These are phyloP conservation scores for Corythaeola cristata DNA, from an alignment of 2,113 vertebrate genomes.

Conservation along the genomic window DNA sequence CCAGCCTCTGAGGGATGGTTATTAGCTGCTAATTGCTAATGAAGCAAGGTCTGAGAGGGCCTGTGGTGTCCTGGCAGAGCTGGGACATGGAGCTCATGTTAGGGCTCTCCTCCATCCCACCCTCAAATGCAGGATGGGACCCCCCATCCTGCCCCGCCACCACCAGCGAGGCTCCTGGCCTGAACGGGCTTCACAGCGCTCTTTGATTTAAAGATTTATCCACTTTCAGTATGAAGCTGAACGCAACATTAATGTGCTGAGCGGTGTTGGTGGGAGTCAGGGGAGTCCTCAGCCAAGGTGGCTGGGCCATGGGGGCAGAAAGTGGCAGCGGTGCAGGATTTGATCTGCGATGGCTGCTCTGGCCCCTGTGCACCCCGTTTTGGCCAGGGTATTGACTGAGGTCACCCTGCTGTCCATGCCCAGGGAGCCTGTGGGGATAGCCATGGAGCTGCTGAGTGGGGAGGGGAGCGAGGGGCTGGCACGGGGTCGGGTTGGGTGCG, in stretches of 20 bases:
- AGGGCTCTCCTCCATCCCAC: neutral
- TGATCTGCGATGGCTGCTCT: neutral
- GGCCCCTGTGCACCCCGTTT: accelerated
- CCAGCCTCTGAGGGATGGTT: neutral
- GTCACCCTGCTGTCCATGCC: neutral
- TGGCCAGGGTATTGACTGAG: neutral
- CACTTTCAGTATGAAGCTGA: neutral
- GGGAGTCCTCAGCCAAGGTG: neutral
- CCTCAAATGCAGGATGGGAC: neutral
- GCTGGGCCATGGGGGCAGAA: neutral
- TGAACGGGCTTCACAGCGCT: accelerated
- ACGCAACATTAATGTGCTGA: slow-evolving; percentile 19
- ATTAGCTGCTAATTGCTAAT: neutral
- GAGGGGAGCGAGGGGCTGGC: accelerated
- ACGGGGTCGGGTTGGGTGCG: accelerated
- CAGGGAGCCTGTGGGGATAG: neutral
- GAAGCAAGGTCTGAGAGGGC: neutral
- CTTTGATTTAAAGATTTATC: slow-evolving; percentile 33
- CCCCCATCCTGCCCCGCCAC: neutral
- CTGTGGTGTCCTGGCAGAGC: neutral
- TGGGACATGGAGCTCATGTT: neutral
- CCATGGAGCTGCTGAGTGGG: neutral
- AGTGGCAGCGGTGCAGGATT: neutral
- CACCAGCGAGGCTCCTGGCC: neutral
- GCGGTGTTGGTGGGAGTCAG: neutral